phyloP scores from a whole-genome alignment of 2,888 invertebrate genomes.

The Drosophila testacea region DNA sequence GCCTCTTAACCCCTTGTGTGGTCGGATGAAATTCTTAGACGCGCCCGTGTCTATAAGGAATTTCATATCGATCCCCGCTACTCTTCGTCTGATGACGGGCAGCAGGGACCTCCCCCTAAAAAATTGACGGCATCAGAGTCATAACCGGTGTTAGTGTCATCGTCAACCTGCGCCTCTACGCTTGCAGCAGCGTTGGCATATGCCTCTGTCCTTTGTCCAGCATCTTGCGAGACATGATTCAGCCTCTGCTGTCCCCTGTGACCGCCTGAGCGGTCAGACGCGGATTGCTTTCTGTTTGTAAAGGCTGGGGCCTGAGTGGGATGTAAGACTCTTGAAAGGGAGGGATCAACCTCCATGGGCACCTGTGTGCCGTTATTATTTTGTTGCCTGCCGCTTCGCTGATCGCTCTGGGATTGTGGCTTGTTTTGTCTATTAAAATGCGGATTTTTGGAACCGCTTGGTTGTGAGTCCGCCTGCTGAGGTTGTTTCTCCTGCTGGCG shows the following conservation, averaged over 20 bases:
- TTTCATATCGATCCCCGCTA: conserved; percentile 1
- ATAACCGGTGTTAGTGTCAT: background rate
- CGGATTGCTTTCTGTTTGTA: background rate
- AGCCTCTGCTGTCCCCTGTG: no score
- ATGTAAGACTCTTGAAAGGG: background rate
- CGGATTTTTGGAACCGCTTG: background rate
- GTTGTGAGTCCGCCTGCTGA: background rate
- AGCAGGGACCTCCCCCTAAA: conserved; percentile 10
- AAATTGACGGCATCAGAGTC: conserved; percentile 2
- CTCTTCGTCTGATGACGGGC: conserved; percentile 2
- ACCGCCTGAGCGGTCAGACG: conserved; percentile 8
- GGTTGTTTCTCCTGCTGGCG: background rate
- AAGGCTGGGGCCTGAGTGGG: conserved; percentile 1
- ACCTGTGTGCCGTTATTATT: conserved; percentile 2
- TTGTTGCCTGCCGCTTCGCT: no score
- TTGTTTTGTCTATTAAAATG: background rate
- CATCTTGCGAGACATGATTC: conserved; percentile 4
- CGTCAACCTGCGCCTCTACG: background rate
- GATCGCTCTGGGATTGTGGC: background rate
- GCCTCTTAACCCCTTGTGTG: background rate
- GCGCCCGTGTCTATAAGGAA: conserved; percentile 10
- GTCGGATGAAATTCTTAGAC: conserved; percentile 5
- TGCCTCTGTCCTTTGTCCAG: no score
- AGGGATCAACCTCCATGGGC: conserved; percentile 9
- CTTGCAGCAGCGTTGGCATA: background rate